A percentile compares a stretch with the other conserved stretches of the same genome.
Evolutionary conservation across 2,888 invertebrate genomes (phyloP).

Genomic region (Conops quadrifasciatus): DNA sequence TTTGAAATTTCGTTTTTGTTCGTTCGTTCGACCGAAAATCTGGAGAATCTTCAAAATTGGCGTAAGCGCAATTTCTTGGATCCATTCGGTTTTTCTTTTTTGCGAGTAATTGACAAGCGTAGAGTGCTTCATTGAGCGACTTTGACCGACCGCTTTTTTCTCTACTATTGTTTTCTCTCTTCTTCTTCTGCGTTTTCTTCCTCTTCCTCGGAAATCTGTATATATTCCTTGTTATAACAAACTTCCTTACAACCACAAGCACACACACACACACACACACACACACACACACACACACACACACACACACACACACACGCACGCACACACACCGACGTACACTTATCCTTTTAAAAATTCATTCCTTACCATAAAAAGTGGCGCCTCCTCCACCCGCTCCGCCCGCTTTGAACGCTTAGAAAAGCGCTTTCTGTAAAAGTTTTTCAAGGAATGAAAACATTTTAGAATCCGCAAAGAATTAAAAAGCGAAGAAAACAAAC

Average conservation of each 20-base stretch:
- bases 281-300: constrained; percentile 4
- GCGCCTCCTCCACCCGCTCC: too few relatives aligned
- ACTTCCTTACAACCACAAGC: constrained; percentile 36
- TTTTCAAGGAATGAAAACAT: constrained; percentile 18
- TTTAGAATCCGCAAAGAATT: neutral
- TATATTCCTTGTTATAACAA: constrained; percentile 51
- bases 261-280: constrained; percentile 31
- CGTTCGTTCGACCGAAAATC: too few relatives aligned
- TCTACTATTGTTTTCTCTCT: too few relatives aligned
- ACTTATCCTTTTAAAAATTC: constrained; percentile 4
- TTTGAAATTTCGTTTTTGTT: too few relatives aligned
- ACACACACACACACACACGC: constrained; percentile 17
- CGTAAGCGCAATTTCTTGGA: too few relatives aligned
- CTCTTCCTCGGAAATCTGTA: too few relatives aligned
- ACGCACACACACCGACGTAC: constrained; percentile 30
- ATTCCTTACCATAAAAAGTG: too few relatives aligned
- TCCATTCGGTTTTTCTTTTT: too few relatives aligned
- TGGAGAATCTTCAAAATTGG: too few relatives aligned
- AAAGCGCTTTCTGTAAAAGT: constrained; percentile 22
- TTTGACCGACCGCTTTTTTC: neutral
- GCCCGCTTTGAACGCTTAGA: constrained; percentile 13
- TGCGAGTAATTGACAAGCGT: too few relatives aligned
- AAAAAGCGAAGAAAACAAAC: neutral
- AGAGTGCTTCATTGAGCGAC: neutral
- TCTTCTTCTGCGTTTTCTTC: too few relatives aligned